These are phyloP conservation scores for Mimas tiliae DNA, from an alignment of 2,888 invertebrate genomes.

Conservation along the genomic window DNA sequence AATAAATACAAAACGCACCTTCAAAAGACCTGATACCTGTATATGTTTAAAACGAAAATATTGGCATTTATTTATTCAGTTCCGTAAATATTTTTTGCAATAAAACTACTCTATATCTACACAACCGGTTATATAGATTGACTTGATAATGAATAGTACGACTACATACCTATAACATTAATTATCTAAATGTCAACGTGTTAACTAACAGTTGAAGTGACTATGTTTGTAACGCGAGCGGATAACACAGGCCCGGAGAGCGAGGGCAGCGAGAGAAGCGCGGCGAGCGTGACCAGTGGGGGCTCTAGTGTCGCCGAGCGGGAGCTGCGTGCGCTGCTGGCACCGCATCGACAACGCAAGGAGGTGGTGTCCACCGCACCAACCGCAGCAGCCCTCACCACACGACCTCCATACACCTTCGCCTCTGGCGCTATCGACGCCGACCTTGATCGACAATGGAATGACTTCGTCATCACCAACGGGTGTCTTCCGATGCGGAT, in stretches of 20 bases:
- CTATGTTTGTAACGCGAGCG: not conserved
- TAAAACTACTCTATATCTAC: not conserved
- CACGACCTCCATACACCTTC: constrained; percentile 40
- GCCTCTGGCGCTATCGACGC: constrained; percentile 51
- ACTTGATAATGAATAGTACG: not conserved
- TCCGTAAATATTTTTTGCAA: not conserved
- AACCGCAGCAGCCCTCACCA: constrained; percentile 1
- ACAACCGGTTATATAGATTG: not conserved
- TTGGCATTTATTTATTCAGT: not conserved
- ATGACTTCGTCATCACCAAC: constrained; percentile 54
- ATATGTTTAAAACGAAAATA: not conserved
- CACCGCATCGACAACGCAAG: constrained; percentile 55
- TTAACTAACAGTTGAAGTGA: not conserved
- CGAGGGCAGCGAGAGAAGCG: constrained; percentile 29
- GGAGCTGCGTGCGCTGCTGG: constrained; percentile 60
- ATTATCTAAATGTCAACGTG: not conserved
- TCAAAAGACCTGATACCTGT: too few relatives aligned
- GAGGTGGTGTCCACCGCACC: constrained; percentile 35
- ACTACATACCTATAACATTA: not conserved
- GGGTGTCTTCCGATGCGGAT: constrained; percentile 37
- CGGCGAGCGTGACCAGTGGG: constrained; percentile 39
- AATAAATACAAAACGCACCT: too few relatives aligned
- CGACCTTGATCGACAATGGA: constrained; percentile 57
- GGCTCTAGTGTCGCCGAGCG: constrained; percentile 52
- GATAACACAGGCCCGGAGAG: constrained; percentile 8